Evolutionary conservation across 2,113 vertebrate species (phyloP).

Genomic region (Salminus brasiliensis): DNA sequence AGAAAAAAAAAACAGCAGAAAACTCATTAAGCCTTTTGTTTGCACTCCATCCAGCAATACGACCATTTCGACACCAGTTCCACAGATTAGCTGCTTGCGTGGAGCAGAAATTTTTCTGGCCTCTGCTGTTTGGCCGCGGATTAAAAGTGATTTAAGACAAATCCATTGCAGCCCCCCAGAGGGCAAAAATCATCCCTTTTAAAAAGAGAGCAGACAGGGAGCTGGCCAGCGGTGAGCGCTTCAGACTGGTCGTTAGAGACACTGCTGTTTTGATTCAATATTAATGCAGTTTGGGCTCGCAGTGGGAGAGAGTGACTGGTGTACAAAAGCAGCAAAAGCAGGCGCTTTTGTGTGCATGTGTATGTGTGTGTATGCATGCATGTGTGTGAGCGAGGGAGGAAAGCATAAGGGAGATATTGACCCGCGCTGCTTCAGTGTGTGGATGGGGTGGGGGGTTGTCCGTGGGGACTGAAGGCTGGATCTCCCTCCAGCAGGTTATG

Average conservation of each 20-base stretch:
- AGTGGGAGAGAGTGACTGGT: constrained; percentile 75
- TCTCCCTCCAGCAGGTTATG: constrained; percentile 76
- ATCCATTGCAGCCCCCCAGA: constrained; percentile 74
- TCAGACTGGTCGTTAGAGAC: constrained; percentile 74
- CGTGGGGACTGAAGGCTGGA: constrained; percentile 76
- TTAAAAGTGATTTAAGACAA: constrained; percentile 79
- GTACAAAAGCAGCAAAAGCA: constrained; percentile 66
- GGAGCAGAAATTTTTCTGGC: constrained; percentile 12
- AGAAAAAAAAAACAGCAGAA: constrained; percentile 6
- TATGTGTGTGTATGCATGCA: constrained; percentile 51
- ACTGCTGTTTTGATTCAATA: constrained; percentile 83
- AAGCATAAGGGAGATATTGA: constrained; percentile 27
- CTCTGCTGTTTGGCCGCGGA: constrained; percentile 68
- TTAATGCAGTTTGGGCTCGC: constrained; percentile 81
- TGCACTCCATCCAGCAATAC: constrained; percentile 20
- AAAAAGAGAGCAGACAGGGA: constrained; percentile 76
- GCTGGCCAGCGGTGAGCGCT: constrained; percentile 61
- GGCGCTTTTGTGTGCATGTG: constrained; percentile 68
- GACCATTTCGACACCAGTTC: constrained; percentile 25
- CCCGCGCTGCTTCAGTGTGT: constrained; percentile 27
- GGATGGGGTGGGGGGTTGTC: constrained; percentile 60
- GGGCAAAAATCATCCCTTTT: constrained; percentile 76
- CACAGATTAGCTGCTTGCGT: constrained; percentile 27
- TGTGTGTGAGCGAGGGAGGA: constrained; percentile 6
- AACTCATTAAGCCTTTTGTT: constrained; percentile 35